Evolutionary conservation across 2,797 vertebrate genomes (phyloP).

Genomic region (Alca torda): DNA sequence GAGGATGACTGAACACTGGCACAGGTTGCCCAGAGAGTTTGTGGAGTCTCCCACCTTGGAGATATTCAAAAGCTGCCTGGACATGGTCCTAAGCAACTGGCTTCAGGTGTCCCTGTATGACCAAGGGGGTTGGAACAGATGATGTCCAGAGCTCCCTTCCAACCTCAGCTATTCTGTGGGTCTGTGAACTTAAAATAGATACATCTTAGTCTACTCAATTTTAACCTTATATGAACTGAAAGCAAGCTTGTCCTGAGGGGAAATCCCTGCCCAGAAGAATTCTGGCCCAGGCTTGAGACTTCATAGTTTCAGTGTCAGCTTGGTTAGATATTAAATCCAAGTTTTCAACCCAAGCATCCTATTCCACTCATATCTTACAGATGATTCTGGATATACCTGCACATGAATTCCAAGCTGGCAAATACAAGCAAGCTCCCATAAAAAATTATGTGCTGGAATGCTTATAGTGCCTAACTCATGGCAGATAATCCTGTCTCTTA

Average conservation of each 20-base stretch:
- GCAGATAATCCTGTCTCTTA: not conserved
- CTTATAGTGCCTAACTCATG: not conserved
- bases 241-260: not conserved
- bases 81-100: not conserved
- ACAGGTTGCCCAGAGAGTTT: not conserved
- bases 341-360: not conserved
- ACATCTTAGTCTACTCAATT: not conserved
- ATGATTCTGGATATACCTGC: not conserved
- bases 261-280: not conserved
- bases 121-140: not conserved
- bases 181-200: not conserved
- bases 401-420: not conserved
- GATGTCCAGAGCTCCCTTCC: not conserved
- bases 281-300: not conserved
- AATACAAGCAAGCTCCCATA: not conserved
- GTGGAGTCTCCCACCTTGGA: no score
- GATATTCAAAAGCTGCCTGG: no score
- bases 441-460: not conserved
- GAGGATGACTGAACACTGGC: not conserved
- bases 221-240: not conserved
- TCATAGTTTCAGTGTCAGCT: not conserved
- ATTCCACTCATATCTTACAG: not conserved
- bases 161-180: not conserved
- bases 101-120: no score
- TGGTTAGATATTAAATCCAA: not conserved